Base-by-base conservation (phyloP, 2,797 vertebrate genomes). In the Mus caroli region DNA sequence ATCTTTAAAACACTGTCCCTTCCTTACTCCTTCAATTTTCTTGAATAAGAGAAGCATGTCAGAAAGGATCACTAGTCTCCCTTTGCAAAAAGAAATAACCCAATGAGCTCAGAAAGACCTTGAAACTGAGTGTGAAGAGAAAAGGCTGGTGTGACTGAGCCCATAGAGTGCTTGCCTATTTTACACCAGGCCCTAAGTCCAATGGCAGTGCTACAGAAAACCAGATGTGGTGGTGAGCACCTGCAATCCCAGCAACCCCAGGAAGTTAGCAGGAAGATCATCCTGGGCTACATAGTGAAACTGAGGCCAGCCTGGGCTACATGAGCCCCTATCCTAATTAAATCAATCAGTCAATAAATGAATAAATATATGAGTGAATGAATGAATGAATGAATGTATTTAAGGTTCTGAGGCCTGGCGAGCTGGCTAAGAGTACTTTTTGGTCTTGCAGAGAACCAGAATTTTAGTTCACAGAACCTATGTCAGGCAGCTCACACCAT, bases 1-100 rank as follows among this genome's bases (percentile, higher is more conserved):
- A 56, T 84, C 78, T 92, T 87, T 46, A 69, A 90, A 97, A 93
- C 34, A 50, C 92, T 77, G 92, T 84, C 52, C 28, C 31, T 50
- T 90, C 95, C 8, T 7, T 5, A 82, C 62, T 73, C 17, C 31
- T 88, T 52, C 28, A 17, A 91, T n/a, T 43, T 37, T 85, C 46
- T 87, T 40, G 34, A 43, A 64, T 9, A 75, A 50, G 19, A 86
- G 26, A 15, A 92, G 4, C 1, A 0, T 75, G n/a, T 90, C 73
- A 89, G 5, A 67, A 92, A 58, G 12, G 64, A 86, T 75, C 62
- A 28, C 0, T 0, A 91, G 26, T 79, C 67, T 88, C 78, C 37
- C 24, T 94, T 69, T 52, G 11, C n/a, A 91, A 92, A 64, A 95
- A 92, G 0, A 40, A 88, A 56, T 52, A 10, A 77, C 3, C 20